Percentiles rank a stretch among this genome's conserved stretches.
These are phyloP conservation scores for Beris chalybata DNA, from an alignment of 2,888 invertebrate genomes.

Conservation along the genomic window DNA sequence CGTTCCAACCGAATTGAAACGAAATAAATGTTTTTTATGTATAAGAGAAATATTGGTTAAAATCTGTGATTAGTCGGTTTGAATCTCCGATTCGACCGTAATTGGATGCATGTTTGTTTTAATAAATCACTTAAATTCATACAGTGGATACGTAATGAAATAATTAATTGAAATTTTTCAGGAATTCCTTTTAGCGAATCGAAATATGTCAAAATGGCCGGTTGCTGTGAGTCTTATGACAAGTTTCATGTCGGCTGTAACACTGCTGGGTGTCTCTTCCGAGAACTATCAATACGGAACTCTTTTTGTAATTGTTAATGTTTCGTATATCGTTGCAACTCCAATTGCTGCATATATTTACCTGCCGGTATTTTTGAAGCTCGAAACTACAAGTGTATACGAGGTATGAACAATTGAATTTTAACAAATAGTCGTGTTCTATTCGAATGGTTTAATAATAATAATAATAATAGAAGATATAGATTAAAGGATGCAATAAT, in stretches of 20 bases:
- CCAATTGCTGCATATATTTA: constrained; percentile 77
- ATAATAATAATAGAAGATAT: too few relatives aligned
- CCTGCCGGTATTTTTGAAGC: constrained; percentile 82
- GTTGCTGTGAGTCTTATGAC: constrained; percentile 90
- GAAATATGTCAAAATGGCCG: constrained; percentile 76
- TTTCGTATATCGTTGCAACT: constrained; percentile 75
- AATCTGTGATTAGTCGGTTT: neutral
- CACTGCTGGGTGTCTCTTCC: constrained; percentile 83
- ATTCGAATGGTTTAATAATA: too few relatives aligned
- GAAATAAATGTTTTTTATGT: too few relatives aligned
- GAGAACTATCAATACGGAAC: constrained; percentile 85
- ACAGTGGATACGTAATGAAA: neutral
- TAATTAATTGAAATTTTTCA: constrained; percentile 47
- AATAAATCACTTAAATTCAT: neutral
- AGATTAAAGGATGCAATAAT: too few relatives aligned
- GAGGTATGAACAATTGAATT: constrained; percentile 60
- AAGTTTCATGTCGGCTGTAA: constrained; percentile 91
- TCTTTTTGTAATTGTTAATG: constrained; percentile 75
- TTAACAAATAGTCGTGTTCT: too few relatives aligned
- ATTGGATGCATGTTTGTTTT: neutral
- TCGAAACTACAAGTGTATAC: constrained; percentile 84
- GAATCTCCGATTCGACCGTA: neutral
- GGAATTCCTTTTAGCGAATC: constrained; percentile 83
- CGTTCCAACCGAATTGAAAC: too few relatives aligned
- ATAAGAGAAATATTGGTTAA: too few relatives aligned